phyloP scores from a whole-genome alignment of 2,797 vertebrate species.

The Numenius phaeopus region DNA sequence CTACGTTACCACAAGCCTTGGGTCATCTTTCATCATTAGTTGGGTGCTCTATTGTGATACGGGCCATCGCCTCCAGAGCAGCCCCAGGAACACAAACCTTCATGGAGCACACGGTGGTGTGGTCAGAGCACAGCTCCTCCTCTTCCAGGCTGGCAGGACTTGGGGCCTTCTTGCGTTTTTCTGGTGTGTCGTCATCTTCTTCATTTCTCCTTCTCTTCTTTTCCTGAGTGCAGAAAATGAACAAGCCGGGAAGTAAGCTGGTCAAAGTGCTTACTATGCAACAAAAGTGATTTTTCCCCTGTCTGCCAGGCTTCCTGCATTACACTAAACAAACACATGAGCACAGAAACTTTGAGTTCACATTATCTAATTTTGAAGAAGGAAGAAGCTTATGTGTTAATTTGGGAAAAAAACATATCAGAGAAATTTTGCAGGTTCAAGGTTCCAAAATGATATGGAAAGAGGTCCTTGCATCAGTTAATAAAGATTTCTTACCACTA shows the following conservation, averaged over 20 bases:
- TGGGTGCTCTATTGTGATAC: neutral
- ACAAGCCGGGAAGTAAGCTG: neutral
- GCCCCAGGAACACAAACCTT: conserved; percentile 80
- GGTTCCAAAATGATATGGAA: neutral
- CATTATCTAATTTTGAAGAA: neutral
- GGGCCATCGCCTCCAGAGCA: neutral
- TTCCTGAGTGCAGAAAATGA: conserved; percentile 75
- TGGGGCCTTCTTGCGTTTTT: conserved; percentile 80
- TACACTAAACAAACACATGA: neutral
- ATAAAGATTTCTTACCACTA: neutral
- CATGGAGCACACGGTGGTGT: conserved; percentile 84
- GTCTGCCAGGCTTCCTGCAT: neutral
- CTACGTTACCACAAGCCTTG: neutral
- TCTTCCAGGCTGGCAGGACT: conserved; percentile 75
- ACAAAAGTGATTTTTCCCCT: neutral
- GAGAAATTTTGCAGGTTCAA: neutral
- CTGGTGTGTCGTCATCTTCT: conserved; percentile 76
- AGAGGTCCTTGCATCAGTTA: neutral
- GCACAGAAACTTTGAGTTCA: neutral
- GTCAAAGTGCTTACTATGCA: neutral
- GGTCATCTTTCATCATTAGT: neutral
- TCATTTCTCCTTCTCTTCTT: conserved; percentile 81
- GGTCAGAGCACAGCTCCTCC: conserved; percentile 72
- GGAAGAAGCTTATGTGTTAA: neutral
- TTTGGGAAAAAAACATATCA: neutral